Base-by-base conservation (phyloP, 2,113 vertebrate species). In the Chamaetylas fuelleborni region DNA sequence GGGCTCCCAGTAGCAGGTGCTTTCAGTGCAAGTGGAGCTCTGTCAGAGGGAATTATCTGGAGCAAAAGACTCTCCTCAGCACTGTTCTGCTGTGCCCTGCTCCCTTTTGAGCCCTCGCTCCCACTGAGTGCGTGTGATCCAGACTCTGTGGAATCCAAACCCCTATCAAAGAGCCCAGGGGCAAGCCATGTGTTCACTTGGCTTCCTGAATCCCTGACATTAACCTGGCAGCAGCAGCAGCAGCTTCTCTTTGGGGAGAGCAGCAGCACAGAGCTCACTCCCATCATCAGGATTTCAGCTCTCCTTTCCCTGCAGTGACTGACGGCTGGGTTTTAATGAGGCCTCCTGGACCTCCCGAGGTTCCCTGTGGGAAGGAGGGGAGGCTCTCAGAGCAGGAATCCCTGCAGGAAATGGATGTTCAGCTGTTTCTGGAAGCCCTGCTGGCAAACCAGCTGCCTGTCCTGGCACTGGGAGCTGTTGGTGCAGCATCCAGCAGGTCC, bases 401-500 rank as follows among this genome's bases (percentile, higher is more conserved):
- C 36, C 67, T 24, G n/a, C 53, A 62, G 77, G 56, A 71, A 22
- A n/a, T 5, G 85, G 40, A 67, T 29, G 40, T 25, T 74, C 38
- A 43, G 73, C 19, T 56, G 40, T 43, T 79, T 67, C n/a, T 82
- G 74, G 74, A 58, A 92, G 47, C 88, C 70, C 42, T 71, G 34
- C 56, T 26, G 12, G 70, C 19, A 12, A 28, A 81, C 11, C 22
- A 26, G 19, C 78, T 87, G 70, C 47, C 19, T 3, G 4, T 17
- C 1, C 0, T 60, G 70, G 33, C 33, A 3, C 56, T 71, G 65
- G 47, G 76, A 94, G 65, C 28, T 2, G 2, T 14, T 0, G 0
- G 58, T 12, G 45, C 31, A 60, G 67, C 31, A 11, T 43, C n/a
- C 81, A 78, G 26, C 28, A 7, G 28, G 5, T 19, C 18, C 38